Evolutionary conservation across 2,888 invertebrate species (phyloP), one percentile per base, ranked within the genome.

Genomic region (Aricia artaxerxes): DNA sequence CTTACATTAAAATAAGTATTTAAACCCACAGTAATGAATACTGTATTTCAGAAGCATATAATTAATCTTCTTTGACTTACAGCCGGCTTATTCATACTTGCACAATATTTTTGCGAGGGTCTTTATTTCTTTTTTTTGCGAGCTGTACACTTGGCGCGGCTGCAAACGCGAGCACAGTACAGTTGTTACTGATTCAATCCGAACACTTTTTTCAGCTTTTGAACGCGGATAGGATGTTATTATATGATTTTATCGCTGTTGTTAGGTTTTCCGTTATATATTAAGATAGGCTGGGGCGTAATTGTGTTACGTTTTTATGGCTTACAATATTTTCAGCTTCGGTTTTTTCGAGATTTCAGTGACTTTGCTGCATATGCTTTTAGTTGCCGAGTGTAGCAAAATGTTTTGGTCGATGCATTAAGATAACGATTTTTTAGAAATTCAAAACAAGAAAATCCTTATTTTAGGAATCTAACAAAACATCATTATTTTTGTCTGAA

Each of bases 101-200:
- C 35, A 69, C 35, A 69, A 4, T 35, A 69, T 38, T 69, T 40
- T 73, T 40, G 24, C n/a, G n/a, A 44, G 1, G n/a, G 16, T 16
- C 57, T 57, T 16, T 44, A 16, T 44, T 24, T 38, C 5, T 38
- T 76, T 76, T 76, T 76, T 76, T 57, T 76, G 76, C 76, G 31
- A 31, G 5, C 53, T 16, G 57, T 76, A 76, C 76, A 76, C 76
- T 76, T 76, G 76, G 76, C 76, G 57, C 35, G 76, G 57, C 76
- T 76, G 76, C 35, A 31, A 76, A 76, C 57, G 76, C 76, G 35
- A 57, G 53, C 35, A 31, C 53, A 35, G 76, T 57, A 57, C 53
- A 76, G 76, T 76, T 76, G 76, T 76, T 76, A 76, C 76, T 76
- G 76, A 76, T 76, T 76, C 53, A 76, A 76, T 76, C 76, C 76